Base-by-base conservation (phyloP, 64 coral and sea anemone genomes). In the Montipora efflorescens region DNA sequence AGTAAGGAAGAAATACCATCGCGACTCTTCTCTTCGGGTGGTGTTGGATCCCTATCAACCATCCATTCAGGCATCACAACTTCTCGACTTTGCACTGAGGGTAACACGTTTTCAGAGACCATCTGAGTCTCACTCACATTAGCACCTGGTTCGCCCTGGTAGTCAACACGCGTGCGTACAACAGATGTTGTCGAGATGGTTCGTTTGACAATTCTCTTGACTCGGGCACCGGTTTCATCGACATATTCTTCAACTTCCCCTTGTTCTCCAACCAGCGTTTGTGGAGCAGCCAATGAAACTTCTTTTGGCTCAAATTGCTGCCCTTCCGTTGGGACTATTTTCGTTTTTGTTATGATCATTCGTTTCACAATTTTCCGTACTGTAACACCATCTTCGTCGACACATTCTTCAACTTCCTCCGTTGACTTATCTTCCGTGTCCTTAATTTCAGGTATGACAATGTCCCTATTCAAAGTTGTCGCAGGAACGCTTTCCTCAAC, bases 331-430 rank as follows among this genome's bases (percentile, higher is more conserved):
- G 36, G 36, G 36, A 36, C 36, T 36, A 36, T 36, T 36, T 36
- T 36, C 36, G 36, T 36, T 36, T 36, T 36, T 36, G 36, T 36
- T 2, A 36, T 36, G 50, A 21, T 87, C 12, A 2, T 81, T 25
- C 77, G 78, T 67, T 91, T 90, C 9, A 95, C 72, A 64, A 82
- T 77, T 23, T 85, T 36, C 57, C 87, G 73, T 0, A 98, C 90
- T 13, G 23, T 87, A 50, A 94, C 85, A 19, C 94, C 93, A 73
- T 95, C 36, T 19, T 98, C 91, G 74, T 98, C 93, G 19, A 92
- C 76, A 47, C 90, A 67, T 88, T 95, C 91, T 44, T 77, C 51
- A 80, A 69, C 95, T 15, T 92, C 90, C 25, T 58, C 80, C 6
- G 12, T 7, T 14, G 70, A 12, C 6, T 20, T 48, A 75, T 49